Evolutionary conservation across 1,140 invertebrate species (phyloP), one percentile per base, ranked within the genome.

Genomic region (Macrosteles quadrilineatus): DNA sequence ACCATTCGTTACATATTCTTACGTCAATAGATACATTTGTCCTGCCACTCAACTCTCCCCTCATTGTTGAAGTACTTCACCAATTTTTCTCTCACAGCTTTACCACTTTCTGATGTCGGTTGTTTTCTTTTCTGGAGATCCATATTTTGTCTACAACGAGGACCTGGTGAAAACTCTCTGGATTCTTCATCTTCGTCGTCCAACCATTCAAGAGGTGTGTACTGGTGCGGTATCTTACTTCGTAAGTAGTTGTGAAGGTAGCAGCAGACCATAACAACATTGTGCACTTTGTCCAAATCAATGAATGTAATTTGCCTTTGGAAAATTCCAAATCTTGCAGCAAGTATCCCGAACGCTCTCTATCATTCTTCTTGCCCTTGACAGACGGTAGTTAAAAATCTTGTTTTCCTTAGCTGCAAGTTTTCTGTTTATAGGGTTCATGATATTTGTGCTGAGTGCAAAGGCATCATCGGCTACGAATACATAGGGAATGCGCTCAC

Each of bases 371-470:
- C 81, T 76, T 23, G 79, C 79, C 70, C 78, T 74, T 63, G 76
- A 79, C 43, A 82, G 71, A 66, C 81, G 72, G 69, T 85, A 85
- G 70, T 86, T 84, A 73, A 79, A 85, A 68, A 68, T 68, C 25
- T 53, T 53, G n/a, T 66, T 69, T 23, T 66, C 19, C 57, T 67
- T 36, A 45, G 21, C 55, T 25, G 59, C 63, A 25, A 66, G 72
- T 69, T 73, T 71, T 21, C 73, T 71, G 21, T 57, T 67, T 68
- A 72, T 71, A 36, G 72, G 72, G 36, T 62, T 69, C 68, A 72
- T 69, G 9, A 72, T 45, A 59, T 69, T 71, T 27, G 25, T 68
- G 36, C 27, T 43, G 12, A 71, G 62, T 3, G 67, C 66, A 67
- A 73, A 73, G 11, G 70, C 70, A 40, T 69, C 72, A 67, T 73